Evolutionary conservation across 1,140 invertebrate genomes (phyloP), one percentile per base, ranked within the genome.

Genomic region (Zaprionus taronus): DNA sequence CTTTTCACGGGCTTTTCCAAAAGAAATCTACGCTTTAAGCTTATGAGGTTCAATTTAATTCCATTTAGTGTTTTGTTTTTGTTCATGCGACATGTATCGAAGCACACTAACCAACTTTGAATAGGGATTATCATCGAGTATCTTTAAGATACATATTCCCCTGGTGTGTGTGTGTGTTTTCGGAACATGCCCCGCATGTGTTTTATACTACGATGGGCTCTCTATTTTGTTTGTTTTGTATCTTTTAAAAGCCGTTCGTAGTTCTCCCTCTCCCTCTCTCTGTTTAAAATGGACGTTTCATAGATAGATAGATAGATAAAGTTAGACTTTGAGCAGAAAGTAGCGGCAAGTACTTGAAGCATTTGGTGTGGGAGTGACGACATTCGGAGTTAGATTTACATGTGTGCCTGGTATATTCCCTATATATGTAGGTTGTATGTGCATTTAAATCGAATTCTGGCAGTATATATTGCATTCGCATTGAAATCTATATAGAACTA

Each of bases 1-100:
- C 44, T 62, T 62, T 57, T 64, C 69, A 57, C 53, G 56, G 34
- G 26, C 20, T 77, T 47, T 47, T 47, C 64, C 36, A 60, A 47
- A 57, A 9, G 49, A 34, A 71, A 55, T 71, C 55, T 26, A 49
- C 66, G 73, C 73, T 80, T 82, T 76, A 82, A 90, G 82, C 86
- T 79, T 90, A 91, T 91, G 86, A 90, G 85, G 82, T 90, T 82
- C 63, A 62, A 70, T 80, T 82, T 80, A 82, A 80, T 85, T 78
- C 76, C 77, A 36, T 64, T 68, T 68, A 57, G 34, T 60, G 28
- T 22, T 75, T 63, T 68, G 62, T 51, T 66, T 67, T 66, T 58
- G 12, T 26, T 47, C 14, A 47, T 17, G 41, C 41, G 6, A 17
- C 17, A 49, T 38, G 26, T 63, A 63, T 56, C 44, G 41, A 49